Evolutionary conservation across 2,888 invertebrate species (phyloP).

Genomic region (Drosophila limbata): DNA sequence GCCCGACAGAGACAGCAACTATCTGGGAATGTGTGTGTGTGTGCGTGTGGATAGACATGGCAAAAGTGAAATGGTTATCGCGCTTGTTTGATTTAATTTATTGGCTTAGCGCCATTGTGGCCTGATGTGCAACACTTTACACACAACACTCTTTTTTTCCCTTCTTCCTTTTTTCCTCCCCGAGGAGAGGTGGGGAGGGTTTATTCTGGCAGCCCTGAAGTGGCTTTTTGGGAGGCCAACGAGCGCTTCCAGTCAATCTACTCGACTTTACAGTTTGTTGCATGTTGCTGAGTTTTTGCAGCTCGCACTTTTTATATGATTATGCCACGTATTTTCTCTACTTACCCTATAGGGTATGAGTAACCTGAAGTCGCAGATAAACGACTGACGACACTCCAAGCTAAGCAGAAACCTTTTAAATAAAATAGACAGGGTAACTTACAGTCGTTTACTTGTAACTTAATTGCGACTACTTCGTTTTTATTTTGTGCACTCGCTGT

Average conservation of each 20-base stretch:
- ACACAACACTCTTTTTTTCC: constrained; percentile 54
- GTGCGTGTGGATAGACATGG: constrained; percentile 65
- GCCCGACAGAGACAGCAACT: constrained; percentile 26
- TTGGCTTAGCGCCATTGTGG: constrained; percentile 83
- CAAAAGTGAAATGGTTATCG: constrained; percentile 79
- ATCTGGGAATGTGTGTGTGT: constrained; percentile 21
- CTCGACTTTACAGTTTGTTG: constrained; percentile 64
- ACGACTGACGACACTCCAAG: not conserved
- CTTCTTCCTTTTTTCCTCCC: not conserved
- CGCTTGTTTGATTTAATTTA: constrained; percentile 82
- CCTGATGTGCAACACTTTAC: constrained; percentile 79
- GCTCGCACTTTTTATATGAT: constrained; percentile 58
- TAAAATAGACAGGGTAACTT: not conserved
- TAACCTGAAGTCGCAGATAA: not conserved
- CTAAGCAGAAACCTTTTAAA: not conserved
- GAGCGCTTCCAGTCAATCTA: constrained; percentile 69
- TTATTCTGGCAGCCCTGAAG: constrained; percentile 31
- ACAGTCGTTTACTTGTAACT: not conserved
- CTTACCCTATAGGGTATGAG: not conserved
- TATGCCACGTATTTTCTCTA: constrained; percentile 21
- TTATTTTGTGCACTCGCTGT: constrained; percentile 7
- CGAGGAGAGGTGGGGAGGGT: not conserved
- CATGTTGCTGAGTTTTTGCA: constrained; percentile 46
- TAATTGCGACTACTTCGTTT: not conserved
- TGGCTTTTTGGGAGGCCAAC: constrained; percentile 63